Percentiles rank a stretch among this genome's conserved stretches.
Evolutionary conservation across 2,888 invertebrate genomes (phyloP).

Genomic region (Sycophila texana): DNA sequence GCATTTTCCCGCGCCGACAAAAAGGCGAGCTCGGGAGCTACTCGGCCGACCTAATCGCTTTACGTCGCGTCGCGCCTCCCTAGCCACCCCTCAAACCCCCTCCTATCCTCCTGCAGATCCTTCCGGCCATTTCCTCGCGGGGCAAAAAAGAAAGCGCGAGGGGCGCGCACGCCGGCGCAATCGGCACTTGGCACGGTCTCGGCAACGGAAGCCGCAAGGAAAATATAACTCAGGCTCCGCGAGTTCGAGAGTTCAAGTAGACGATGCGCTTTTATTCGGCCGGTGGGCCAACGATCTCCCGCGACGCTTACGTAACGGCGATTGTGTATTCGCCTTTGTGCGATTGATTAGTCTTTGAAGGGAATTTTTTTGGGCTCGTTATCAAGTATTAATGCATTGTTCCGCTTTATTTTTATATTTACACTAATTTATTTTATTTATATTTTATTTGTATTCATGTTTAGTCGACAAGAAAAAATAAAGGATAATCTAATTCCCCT

Average conservation of each 20-base stretch:
- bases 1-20: conserved; percentile 7
- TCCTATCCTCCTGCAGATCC: not conserved
- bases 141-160: not conserved
- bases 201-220: conserved; percentile 38
- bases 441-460: no score
- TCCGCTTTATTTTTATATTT: no score
- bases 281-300: conserved; percentile 4
- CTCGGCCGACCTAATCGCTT: conserved; percentile 39
- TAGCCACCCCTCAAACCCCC: not conserved
- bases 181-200: conserved; percentile 42
- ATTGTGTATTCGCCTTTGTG: no score
- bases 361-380: no score
- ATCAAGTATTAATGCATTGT: no score
- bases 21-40: not conserved
- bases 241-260: conserved; percentile 7
- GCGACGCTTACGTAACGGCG: no score
- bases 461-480: no score
- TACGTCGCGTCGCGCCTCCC: conserved; percentile 23
- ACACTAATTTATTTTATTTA: no score
- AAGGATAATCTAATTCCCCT: no score
- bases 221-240: conserved; percentile 45
- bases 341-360: no score
- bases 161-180: not conserved
- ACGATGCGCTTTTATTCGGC: not conserved
- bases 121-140: not conserved